phyloP scores from a whole-genome alignment of 2,888 invertebrate genomes.

The Caenorhabditis macrosperma region DNA sequence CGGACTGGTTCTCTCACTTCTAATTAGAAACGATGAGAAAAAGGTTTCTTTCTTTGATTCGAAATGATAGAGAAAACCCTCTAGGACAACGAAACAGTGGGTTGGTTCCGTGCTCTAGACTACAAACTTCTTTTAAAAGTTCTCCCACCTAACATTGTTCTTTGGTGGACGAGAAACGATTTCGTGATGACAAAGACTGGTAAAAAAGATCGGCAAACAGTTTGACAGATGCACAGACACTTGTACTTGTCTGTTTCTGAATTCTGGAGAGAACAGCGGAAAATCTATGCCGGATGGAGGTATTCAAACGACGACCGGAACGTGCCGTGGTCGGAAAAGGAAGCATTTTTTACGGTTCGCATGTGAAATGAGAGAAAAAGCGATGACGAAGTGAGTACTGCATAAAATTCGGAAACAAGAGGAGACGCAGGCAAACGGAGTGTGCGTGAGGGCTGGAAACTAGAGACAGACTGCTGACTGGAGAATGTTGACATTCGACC shows the following conservation, averaged over 20 bases:
- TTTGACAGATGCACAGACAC: slow-evolving; percentile 21
- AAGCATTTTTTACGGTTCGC: neutral
- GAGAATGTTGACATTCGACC: slow-evolving; percentile 57
- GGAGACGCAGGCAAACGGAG: slow-evolving; percentile 34
- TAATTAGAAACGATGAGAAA: slow-evolving; percentile 27
- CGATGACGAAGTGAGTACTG: slow-evolving; percentile 40
- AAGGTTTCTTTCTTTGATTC: slow-evolving; percentile 3
- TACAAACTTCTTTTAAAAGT: slow-evolving; percentile 18
- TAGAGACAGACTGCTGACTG: slow-evolving; percentile 52
- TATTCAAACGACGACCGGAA: too few species aligned
- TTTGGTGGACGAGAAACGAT: slow-evolving; percentile 5
- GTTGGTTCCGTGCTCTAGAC: slow-evolving; percentile 13
- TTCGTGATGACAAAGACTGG: slow-evolving; percentile 14
- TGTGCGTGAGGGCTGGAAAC: slow-evolving; percentile 19
- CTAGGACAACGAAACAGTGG: neutral
- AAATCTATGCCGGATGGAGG: too few species aligned
- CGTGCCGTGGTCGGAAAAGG: too few species aligned
- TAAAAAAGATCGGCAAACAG: slow-evolving; percentile 35
- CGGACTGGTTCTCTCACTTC: slow-evolving; percentile 36
- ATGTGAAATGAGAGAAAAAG: slow-evolving; percentile 19
- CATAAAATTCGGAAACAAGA: slow-evolving; percentile 18
- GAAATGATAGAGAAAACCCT: neutral
- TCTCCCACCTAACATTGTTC: slow-evolving; percentile 20
- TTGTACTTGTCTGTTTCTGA: neutral
- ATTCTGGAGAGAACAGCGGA: too few species aligned